Evolutionary conservation across 2,888 invertebrate species (phyloP), one percentile per base, ranked within the genome.

Genomic region (Aricia artaxerxes): DNA sequence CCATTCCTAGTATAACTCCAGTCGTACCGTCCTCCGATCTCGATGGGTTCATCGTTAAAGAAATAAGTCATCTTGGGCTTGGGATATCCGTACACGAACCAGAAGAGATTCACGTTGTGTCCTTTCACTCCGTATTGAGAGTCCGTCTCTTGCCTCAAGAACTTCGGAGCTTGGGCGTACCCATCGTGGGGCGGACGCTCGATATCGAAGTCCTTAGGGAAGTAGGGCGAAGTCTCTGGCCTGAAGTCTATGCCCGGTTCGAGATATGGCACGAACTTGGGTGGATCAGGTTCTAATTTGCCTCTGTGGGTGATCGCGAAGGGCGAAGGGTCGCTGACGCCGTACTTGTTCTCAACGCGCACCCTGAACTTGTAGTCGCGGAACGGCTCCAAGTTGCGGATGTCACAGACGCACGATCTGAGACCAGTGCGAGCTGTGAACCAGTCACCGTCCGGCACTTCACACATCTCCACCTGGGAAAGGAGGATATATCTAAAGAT

Each of bases 51-150:
- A 83, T 97, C 98, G 86, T 98, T 97, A 92, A 97, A 98, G 88
- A 96, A 97, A 94, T 97, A 99, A 4, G 96, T 96, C 96, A 99
- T 97, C 88, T 97, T 97, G 2, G 99, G 99, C 89, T 98, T 98
- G 0, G 99, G 99, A 92, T 98, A 99, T 0, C 99, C 99, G 88
- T 98, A 98, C 16, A 99, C 98, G 90, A 98, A 98, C 97, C 99
- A 98, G 92, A 97, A 97, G 79, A 99, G 94, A 87, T 97, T 98
- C 24, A 97, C 96, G 84, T 98, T 98, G 88, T 98, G 98, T 44
- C 97, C 97, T 88, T 98, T 98, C 9, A 98, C 97, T 0, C 98
- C 99, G 88, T 98, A 99, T 85, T 98, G 97, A 0, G 96, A 96
- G 83, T 98, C 98, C 84, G 97, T 95, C 86, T 98, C 98, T 85